Conservation (phyloP, 2,113 vertebrate species). For the Romanogobio albipinnatus region DNA sequence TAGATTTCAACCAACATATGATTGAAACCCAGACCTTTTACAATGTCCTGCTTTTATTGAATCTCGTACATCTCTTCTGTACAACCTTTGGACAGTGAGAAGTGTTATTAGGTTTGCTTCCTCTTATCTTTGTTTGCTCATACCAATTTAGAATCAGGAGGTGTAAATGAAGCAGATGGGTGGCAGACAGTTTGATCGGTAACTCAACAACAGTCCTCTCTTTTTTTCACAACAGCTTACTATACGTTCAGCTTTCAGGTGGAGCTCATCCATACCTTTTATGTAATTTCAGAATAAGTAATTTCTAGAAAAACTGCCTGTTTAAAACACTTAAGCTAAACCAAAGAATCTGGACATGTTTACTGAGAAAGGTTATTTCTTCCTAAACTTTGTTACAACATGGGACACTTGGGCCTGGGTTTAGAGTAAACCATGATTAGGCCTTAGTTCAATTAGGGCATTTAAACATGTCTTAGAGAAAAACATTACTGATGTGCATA, state of each 20-base stretch:
- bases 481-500: no score
- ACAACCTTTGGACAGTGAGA: conserved; percentile 43
- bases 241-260: not conserved
- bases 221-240: not conserved
- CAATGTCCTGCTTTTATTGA: conserved; percentile 17
- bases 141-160: conserved; percentile 26
- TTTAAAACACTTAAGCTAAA: not conserved
- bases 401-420: no score
- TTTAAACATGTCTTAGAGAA: no score
- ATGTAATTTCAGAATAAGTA: not conserved
- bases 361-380: not conserved
- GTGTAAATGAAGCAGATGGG: conserved; percentile 10
- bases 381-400: not conserved
- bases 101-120: not conserved
- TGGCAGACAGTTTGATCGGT: not conserved
- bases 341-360: not conserved
- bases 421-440: no score
- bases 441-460: no score
- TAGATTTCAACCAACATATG: not conserved
- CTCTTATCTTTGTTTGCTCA: conserved; percentile 52
- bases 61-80: not conserved
- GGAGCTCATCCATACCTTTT: not conserved
- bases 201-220: not conserved
- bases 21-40: not conserved
- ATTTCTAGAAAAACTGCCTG: not conserved